Conservation (phyloP, 2,797 vertebrate genomes). For the Echeneis naucrates region DNA sequence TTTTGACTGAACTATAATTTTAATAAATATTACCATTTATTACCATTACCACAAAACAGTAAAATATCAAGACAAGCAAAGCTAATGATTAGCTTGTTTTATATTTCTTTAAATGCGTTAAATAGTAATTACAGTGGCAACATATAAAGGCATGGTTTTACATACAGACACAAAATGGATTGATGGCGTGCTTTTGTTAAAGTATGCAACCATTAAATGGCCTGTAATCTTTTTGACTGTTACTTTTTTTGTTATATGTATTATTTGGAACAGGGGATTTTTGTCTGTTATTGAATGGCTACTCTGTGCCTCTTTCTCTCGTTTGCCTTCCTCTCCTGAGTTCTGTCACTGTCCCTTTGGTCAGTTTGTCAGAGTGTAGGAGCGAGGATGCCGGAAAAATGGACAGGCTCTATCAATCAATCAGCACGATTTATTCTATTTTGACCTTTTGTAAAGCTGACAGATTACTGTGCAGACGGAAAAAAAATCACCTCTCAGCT, state of each 20-base stretch:
- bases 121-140: neutral
- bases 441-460: conserved; percentile 53
- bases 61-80: neutral
- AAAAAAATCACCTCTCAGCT: conserved; percentile 22
- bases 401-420: conserved; percentile 64
- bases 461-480: conserved; percentile 38
- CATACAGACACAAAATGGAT: neutral
- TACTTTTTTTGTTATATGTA: conserved; percentile 23
- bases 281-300: conserved; percentile 29
- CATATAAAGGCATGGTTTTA: neutral
- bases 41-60: conserved; percentile 5
- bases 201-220: conserved; percentile 4
- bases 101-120: neutral
- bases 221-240: conserved; percentile 3
- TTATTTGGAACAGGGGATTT: conserved; percentile 36
- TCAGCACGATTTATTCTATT: conserved; percentile 65
- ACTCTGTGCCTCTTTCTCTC: conserved; percentile 3
- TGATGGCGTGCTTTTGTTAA: neutral
- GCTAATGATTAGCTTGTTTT: neutral
- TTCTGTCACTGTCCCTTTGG: conserved; percentile 62
- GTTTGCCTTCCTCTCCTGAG: conserved; percentile 22
- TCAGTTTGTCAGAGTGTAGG: conserved; percentile 53
- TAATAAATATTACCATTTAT: neutral
- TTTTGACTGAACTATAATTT: neutral
- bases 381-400: conserved; percentile 45